These are phyloP conservation scores for Apostichopus leukothele DNA, from an alignment of 53 echinoderm and acorn worm species.

Conservation along the genomic window DNA sequence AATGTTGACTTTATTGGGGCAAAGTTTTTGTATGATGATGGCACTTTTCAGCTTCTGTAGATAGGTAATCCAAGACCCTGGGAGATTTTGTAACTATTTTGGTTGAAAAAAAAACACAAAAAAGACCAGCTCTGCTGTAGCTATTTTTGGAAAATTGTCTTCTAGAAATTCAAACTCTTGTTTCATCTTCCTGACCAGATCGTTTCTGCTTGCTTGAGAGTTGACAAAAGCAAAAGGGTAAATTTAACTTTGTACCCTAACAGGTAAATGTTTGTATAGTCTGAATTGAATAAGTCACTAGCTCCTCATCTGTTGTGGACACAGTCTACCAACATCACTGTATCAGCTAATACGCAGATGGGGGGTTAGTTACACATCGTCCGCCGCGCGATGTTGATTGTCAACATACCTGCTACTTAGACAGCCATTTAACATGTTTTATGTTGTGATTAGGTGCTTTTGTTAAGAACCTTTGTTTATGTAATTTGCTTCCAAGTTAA, in stretches of 20 bases:
- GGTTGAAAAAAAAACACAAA: no score
- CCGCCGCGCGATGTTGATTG: neutral
- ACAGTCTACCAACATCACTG: no score
- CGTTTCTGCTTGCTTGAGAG: neutral
- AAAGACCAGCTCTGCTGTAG: no score
- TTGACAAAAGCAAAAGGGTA: neutral
- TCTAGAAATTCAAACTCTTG: neutral
- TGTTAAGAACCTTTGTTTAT: neutral
- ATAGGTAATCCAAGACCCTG: no score
- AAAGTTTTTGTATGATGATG: no score
- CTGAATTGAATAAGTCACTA: neutral
- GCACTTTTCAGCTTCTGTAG: no score
- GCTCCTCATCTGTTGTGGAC: neutral
- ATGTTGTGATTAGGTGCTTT: neutral
- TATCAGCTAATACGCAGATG: neutral
- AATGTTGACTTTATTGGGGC: no score
- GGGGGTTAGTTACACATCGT: neutral
- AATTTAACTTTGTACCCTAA: constrained; percentile 3
- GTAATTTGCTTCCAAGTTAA: neutral
- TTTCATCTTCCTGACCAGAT: neutral
- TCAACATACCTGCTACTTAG: constrained; percentile 3
- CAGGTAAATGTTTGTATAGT: neutral
- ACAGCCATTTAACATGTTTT: neutral
- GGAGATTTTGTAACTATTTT: no score
- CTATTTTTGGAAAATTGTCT: neutral